These are phyloP conservation scores for Scylla paramamosain DNA, from an alignment of 1,140 invertebrate species.

Conservation along the genomic window DNA sequence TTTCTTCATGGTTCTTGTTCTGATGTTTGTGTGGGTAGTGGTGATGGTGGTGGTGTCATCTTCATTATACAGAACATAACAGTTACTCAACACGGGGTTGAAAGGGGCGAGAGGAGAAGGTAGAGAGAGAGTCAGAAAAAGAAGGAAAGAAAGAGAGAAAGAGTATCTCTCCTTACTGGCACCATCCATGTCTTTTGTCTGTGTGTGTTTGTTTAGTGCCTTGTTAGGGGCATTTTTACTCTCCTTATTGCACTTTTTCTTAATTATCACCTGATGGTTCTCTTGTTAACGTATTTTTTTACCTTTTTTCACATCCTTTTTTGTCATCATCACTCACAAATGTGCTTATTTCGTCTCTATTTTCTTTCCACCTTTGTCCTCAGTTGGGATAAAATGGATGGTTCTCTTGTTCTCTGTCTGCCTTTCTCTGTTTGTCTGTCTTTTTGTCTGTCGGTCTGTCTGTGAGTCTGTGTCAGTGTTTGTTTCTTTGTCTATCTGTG, in stretches of 20 bases:
- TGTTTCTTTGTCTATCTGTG: neutral
- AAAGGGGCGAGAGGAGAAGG: too few relatives aligned
- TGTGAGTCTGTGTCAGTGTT: neutral
- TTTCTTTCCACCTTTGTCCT: neutral
- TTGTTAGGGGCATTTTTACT: neutral
- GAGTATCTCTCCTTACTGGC: too few relatives aligned
- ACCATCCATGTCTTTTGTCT: too few relatives aligned
- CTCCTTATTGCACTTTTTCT: neutral
- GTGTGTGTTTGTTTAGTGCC: neutral
- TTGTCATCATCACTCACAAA: neutral
- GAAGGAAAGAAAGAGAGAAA: too few relatives aligned
- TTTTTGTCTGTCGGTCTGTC: neutral
- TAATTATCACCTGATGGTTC: neutral
- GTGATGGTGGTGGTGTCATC: neutral
- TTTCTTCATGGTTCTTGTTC: neutral
- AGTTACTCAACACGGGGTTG: neutral
- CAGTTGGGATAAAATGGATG: neutral
- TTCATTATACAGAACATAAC: neutral
- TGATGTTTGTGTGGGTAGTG: neutral
- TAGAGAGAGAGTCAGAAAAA: too few relatives aligned
- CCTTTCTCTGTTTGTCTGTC: neutral
- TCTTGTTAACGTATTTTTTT: neutral
- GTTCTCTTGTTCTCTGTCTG: neutral
- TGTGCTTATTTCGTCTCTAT: neutral
- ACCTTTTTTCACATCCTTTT: neutral